Evolutionary conservation across 2,797 vertebrate species (phyloP), one percentile per base, ranked within the genome.

Genomic region (Alectoris magna): DNA sequence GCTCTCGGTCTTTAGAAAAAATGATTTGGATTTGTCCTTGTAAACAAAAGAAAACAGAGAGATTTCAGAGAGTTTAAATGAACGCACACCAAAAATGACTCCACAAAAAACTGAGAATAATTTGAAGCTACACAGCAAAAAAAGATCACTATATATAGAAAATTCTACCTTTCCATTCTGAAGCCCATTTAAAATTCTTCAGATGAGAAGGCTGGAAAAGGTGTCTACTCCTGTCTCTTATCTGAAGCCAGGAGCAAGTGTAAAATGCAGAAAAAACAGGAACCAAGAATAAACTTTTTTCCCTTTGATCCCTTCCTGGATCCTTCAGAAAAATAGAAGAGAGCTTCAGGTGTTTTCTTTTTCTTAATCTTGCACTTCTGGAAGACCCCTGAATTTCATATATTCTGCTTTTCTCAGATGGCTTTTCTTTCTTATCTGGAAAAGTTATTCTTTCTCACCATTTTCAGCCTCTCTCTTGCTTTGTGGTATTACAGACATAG

Each of bases 221-320:
- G 14, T 78, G n/a, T 69, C 79, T 91, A 36, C 82, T 81, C 74
- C 70, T 85, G 67, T 41, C 70, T 95, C 79, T 92, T 76, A 72
- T 84, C 92, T 91, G 76, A 91, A 88, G 84, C 79, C 79, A 81
- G 67, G 29, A 94, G 76, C 82, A 91, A 94, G 27, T 38, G 79
- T 72, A 86, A 76, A 86, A 86, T 23, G 46, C 38, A 89, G 62
- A 19, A 87, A 91, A 91, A 91, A 75, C 84, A 92, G 39, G 11
- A 62, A 77, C 51, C 10, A 58, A 85, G 84, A 70, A 39, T 46
- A 74, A 22, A 43, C 36, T 49, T 49, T 56, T 72, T 67, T 46
- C 74, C 67, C 79, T 96, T 96, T 96, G 92, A 96, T 95, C 51
- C 24, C 14, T 93, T 36, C 51, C 79, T 1, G 2, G 73, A 75